These are phyloP conservation scores for Hypsibius dujardini DNA, from an alignment of 1,140 invertebrate species.

Conservation along the genomic window DNA sequence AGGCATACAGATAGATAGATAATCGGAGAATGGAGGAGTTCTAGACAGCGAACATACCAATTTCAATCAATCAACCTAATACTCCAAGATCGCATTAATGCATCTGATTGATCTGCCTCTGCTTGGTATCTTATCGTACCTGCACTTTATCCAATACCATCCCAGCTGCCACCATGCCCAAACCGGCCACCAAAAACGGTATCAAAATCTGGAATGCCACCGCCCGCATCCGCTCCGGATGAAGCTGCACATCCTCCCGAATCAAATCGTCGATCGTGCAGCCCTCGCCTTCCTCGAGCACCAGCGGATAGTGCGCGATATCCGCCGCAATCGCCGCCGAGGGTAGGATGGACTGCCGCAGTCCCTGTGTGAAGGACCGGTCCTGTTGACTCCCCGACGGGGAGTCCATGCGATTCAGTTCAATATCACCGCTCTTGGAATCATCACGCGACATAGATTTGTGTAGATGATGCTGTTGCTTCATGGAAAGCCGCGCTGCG, in stretches of 20 bases:
- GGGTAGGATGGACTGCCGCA: background rate
- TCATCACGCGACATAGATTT: background rate
- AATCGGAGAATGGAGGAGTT: too few species aligned
- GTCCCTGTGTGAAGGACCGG: background rate
- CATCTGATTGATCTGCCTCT: too few species aligned
- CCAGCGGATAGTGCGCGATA: slow-evolving; percentile 12
- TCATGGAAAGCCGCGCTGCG: background rate
- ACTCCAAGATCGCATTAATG: too few species aligned
- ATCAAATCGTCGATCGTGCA: slow-evolving; percentile 2
- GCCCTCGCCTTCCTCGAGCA: background rate
- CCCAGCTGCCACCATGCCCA: slow-evolving; percentile 2
- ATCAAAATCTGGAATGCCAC: background rate
- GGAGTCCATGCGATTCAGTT: background rate
- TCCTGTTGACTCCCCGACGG: background rate
- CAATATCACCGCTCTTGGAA: background rate
- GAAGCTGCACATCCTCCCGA: background rate
- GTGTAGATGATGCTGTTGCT: background rate
- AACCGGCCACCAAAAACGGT: slow-evolving; percentile 4
- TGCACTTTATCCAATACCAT: slow-evolving; percentile 18
- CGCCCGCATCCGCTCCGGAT: background rate
- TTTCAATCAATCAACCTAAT: too few species aligned
- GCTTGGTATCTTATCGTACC: background rate
- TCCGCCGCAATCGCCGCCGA: background rate
- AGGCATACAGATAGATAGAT: too few species aligned
- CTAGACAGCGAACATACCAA: too few species aligned